phyloP scores from a whole-genome alignment of 2,113 vertebrate species.

The Plestiodon gilberti region DNA sequence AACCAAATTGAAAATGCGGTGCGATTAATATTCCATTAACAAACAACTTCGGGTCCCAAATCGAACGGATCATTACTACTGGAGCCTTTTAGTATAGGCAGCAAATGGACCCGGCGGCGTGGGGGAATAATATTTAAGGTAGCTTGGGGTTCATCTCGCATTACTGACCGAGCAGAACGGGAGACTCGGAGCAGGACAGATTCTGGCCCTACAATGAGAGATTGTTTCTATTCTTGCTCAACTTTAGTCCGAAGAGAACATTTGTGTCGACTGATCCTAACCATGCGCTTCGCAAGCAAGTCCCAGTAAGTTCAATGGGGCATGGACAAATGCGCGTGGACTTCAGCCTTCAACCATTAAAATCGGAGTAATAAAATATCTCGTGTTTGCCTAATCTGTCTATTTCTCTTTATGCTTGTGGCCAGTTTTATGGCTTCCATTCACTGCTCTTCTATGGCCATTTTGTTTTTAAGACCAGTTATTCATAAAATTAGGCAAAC shows the following conservation, averaged over 20 bases:
- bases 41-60: neutral
- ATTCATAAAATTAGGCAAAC: neutral
- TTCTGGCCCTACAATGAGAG: neutral
- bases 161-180: neutral
- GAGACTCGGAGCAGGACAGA: neutral
- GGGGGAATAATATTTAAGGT: neutral
- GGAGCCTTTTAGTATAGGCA: neutral
- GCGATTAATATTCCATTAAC: neutral
- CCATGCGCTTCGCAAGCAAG: neutral
- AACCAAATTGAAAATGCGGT: constrained; percentile 20
- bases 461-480: neutral
- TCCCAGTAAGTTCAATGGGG: neutral
- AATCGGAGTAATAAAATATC: neutral
- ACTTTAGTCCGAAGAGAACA: neutral
- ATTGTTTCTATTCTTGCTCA: too few species aligned
- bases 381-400: neutral
- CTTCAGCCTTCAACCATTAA: neutral
- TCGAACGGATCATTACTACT: neutral
- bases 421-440: neutral
- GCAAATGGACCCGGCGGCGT: neutral
- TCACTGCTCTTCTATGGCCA: neutral
- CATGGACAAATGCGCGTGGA: neutral
- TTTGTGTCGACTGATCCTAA: neutral
- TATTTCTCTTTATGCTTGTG: neutral
- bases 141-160: neutral